Base-by-base conservation (phyloP, 1,140 invertebrate species). In the Macrobrachium nipponense region DNA sequence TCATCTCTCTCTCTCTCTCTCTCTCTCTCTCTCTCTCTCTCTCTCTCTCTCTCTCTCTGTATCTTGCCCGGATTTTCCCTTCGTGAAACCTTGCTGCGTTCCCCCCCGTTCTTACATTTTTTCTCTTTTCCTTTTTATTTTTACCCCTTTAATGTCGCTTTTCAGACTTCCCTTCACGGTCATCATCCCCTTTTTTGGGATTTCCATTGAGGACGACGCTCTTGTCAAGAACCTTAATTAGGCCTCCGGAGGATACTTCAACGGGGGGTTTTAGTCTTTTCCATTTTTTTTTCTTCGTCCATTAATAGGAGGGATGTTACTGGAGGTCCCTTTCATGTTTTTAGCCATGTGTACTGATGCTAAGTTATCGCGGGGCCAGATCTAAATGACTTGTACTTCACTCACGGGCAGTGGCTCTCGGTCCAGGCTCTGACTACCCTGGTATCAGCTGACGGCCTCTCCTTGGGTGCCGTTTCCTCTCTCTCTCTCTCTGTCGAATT, bases 21-120 rank as follows among this genome's bases (percentile, higher is more conserved):
- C 66, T 70, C 66, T 70, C 66, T 70, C 66, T 70, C 66, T 70
- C 66, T 70, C 66, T 70, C 66, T 70, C 66, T 70, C 66, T 70
- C 66, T 70, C 64, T 66, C 66, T 70, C 66, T 70, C 15, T 18
- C 15, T 70, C 7, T 70, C 7, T 70, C 66, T 70, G 51, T 51
- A 2, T 51, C 73, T 51, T 14, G 14, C 73, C 43, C 73, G 27
- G 27, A 36, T 36, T 36, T 4, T 36, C 27, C 14, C 27, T 23
- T 51, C 43, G 51, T 14, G 14, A 18, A 51, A 5, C 43, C 36
- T 14, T 36, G n/a, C 70, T 73, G 15, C 20, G n/a, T 23, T 73
- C 43, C 27, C 27, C 36, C 27, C 70, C 36, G 18, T 18, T 36
- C 14, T 17, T 17, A 18, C 20, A 36, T 73, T 73, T 73, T 73